A percentile compares a stretch with the other conserved stretches of the same genome.
These are phyloP conservation scores for Cyphomyrmex costatus DNA, from an alignment of 1,140 invertebrate species.

Conservation along the genomic window DNA sequence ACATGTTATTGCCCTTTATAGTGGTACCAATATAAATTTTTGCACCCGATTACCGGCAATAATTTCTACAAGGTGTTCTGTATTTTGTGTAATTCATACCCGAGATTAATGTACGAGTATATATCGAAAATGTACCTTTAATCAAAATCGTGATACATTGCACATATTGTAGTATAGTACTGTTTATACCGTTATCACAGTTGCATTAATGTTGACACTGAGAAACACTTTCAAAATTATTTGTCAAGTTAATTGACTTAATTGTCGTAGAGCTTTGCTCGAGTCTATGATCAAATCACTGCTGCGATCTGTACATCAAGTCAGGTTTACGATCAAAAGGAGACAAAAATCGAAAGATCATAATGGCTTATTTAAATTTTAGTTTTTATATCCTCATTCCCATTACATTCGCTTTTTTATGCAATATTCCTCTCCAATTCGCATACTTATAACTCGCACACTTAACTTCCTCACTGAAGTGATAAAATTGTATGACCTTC, in stretches of 20 bases:
- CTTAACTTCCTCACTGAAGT: slow-evolving; percentile 7
- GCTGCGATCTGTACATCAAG: not conserved
- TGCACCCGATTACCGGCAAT: not conserved
- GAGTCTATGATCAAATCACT: slow-evolving; percentile 22
- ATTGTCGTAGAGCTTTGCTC: slow-evolving; percentile 12
- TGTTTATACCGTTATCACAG: not conserved
- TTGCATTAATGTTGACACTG: slow-evolving; percentile 9
- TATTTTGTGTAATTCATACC: not conserved
- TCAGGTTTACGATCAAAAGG: not conserved
- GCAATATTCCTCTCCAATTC: slow-evolving; percentile 20
- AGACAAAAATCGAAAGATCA: slow-evolving; percentile 13
- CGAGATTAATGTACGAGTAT: not conserved
- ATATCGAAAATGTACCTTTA: not conserved
- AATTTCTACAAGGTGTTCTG: slow-evolving; percentile 2
- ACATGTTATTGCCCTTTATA: slow-evolving; percentile 13
- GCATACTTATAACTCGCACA: slow-evolving; percentile 21
- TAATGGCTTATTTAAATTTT: slow-evolving; percentile 22
- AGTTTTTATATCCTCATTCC: slow-evolving; percentile 18
- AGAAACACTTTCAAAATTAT: slow-evolving; percentile 33
- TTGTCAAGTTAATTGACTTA: slow-evolving; percentile 14
- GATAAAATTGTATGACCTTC: not conserved
- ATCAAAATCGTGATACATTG: not conserved
- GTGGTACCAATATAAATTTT: slow-evolving; percentile 13
- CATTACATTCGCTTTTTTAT: slow-evolving; percentile 9
- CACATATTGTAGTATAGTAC: not conserved